phyloP scores from a whole-genome alignment of 1,140 invertebrate genomes.

The Pseudomyrmex dendroicus region DNA sequence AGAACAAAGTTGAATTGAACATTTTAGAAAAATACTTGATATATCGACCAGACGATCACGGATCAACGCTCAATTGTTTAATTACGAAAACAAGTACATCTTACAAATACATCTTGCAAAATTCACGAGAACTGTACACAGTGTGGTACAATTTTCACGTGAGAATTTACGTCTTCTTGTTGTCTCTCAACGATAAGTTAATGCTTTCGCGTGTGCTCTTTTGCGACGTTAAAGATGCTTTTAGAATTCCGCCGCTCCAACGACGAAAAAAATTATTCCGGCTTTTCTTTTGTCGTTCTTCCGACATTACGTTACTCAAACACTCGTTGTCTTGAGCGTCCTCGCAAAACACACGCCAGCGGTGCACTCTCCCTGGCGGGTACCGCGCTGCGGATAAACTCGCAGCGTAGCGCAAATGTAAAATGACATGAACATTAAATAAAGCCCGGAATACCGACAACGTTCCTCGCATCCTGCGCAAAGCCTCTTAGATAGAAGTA shows the following conservation, averaged over 20 bases:
- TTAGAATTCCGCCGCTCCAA: constrained; percentile 9
- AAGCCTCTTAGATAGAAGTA: constrained; percentile 78
- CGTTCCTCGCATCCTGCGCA: constrained; percentile 71
- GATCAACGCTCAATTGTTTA: constrained; percentile 13
- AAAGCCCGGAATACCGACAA: constrained; percentile 67
- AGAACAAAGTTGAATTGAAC: constrained; percentile 43
- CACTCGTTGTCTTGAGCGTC: background rate
- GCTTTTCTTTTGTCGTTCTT: background rate
- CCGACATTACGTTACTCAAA: constrained; percentile 10
- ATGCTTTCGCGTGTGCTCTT: background rate
- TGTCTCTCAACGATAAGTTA: background rate
- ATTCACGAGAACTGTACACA: constrained; percentile 11
- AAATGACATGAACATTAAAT: constrained; percentile 72
- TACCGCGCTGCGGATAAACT: constrained; percentile 58
- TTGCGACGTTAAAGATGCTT: background rate
- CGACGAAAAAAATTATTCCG: constrained; percentile 15
- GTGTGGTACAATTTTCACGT: constrained; percentile 1
- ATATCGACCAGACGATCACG: constrained; percentile 16
- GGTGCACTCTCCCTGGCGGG: background rate
- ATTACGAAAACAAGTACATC: constrained; percentile 4
- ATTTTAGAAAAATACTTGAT: constrained; percentile 35
- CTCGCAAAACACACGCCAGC: constrained; percentile 41
- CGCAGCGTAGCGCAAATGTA: constrained; percentile 63
- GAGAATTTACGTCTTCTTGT: constrained; percentile 3
- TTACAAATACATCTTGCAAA: background rate